Evolutionary conservation across 37 sponge, comb jelly and placozoan genomes (phyloP), one percentile per base, ranked within the genome.

Genomic region (Spongilla lacustris): DNA sequence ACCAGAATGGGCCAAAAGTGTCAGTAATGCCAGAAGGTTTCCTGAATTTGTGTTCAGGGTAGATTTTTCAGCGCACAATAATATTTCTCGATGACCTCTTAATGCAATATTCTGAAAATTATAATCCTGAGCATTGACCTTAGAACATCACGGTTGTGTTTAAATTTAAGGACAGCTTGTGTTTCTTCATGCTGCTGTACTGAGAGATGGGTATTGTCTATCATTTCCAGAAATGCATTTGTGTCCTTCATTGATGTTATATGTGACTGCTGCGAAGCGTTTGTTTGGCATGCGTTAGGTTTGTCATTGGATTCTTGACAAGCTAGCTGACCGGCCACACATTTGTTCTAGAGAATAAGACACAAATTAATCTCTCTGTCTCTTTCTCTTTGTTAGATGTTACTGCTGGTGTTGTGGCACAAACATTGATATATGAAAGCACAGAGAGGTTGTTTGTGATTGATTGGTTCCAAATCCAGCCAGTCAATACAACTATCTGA

Each of bases 251-350:
- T 36, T 76, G 84, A 75, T 13, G 32, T 76, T 84, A 41, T 3
- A 27, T 89, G 89, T 41, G 41, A 41, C 41, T 41, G 41, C 41
- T 41, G 41, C 6, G 41, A 41, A 41, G 41, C 41, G 66, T 89
- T 27, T 72, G 71, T 32, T 83, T 89, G 8, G 77, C 76, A 34
- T 41, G 75, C 26, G 78, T 89, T 41, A 86, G 83, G 41, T 89
- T 89, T 29, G 26, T 69, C 58, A 83, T 68, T 27, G 84, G 79
- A 27, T 30, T 84, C 12, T 1, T 86, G 5, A 88, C 83, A 32
- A 88, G 69, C 27, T 81, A 33, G 11, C 58, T 28, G 19, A 36
- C 23, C 12, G 29, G 6, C 2, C 37, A 25, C 30, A 1, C 17
- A 50, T 36, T 29, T n/a, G n/a, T n/a, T 29, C 29, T 58, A 67